Percentiles rank a stretch among this genome's conserved stretches.
phyloP scores from a whole-genome alignment of 2,113 vertebrate genomes.

The Caranx melampygus region DNA sequence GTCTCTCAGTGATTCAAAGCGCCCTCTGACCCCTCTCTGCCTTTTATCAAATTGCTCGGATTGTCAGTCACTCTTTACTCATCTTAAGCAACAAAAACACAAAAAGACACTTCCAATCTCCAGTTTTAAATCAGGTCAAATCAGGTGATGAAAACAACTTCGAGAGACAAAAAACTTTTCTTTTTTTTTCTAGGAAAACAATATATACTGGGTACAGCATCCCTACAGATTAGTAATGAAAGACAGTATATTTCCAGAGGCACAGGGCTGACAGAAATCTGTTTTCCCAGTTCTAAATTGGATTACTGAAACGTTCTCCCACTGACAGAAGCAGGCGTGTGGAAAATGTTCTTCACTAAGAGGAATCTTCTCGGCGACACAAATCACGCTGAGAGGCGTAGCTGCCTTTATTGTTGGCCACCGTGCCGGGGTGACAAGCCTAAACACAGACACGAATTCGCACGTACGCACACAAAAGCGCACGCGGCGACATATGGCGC shows the following conservation, averaged over 20 bases:
- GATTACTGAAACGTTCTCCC: slow-evolving; percentile 66
- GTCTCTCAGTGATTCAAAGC: neutral
- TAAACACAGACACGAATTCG: slow-evolving; percentile 32
- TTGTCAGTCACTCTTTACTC: neutral
- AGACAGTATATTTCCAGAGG: slow-evolving; percentile 20
- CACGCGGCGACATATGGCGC: slow-evolving; percentile 6
- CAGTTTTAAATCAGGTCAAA: too few relatives aligned
- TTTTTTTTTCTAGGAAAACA: neutral
- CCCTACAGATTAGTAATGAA: neutral
- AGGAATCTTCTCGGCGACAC: slow-evolving; percentile 62
- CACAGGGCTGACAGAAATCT: slow-evolving; percentile 49
- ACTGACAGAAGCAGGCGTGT: slow-evolving; percentile 47
- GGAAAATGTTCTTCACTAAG: slow-evolving; percentile 59
- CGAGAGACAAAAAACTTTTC: neutral
- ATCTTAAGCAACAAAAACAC: neutral
- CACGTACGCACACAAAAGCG: neutral
- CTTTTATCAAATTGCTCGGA: slow-evolving; percentile 11
- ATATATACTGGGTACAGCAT: neutral
- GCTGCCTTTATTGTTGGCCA: slow-evolving; percentile 57
- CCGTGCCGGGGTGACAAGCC: slow-evolving; percentile 28
- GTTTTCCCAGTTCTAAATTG: slow-evolving; percentile 63
- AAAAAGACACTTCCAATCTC: too few relatives aligned
- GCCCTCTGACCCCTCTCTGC: slow-evolving; percentile 12
- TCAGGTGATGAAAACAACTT: too few relatives aligned
- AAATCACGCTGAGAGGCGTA: slow-evolving; percentile 69